Evolutionary conservation across 2,113 vertebrate species (phyloP), one percentile per base, ranked within the genome.

Genomic region (Indri indri): DNA sequence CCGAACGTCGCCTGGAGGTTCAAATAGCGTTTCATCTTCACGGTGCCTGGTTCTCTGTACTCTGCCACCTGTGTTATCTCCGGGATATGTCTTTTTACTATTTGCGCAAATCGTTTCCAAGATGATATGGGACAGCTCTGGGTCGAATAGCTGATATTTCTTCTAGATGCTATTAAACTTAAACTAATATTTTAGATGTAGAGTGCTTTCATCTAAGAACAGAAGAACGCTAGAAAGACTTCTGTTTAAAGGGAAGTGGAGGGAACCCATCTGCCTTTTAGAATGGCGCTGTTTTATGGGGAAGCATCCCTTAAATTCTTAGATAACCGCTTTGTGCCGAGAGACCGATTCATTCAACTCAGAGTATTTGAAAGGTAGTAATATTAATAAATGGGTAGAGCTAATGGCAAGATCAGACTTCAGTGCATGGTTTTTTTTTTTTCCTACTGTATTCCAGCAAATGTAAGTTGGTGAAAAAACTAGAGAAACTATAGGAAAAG

Each of bases 401-500:
- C 22, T 17, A 40, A 16, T 1, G 14, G 16, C 52, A 1, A 5
- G 3, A 20, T 42, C 16, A 6, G n/a, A 42, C 45, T 3, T 65
- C 0, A 27, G 20, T 11, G 0, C 7, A 1, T 57, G 9, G 23
- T 54, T 85, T 13, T 12, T 5, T 27, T 54, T n/a, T 76, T 9
- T 8, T 3, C 6, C 16, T 47, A 40, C 25, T 27, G 66, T 6
- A 27, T 66, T 10, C 6, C 30, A 27, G 22, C n/a, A 20, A 27
- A 8, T 4, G 3, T 3, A 14, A 37, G 22, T 10, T 1, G 16
- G 37, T 0, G 20, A 16, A 8, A 12, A 16, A 22, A 7, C 2
- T 2, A 3, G 1, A 30, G 23, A 10, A 30, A 45, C 14, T 5
- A 2, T 0, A 45, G 4, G 14, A 66, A 30, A 68, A 18, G 20